A percentile compares a stretch with the other conserved stretches of the same genome.
These are phyloP conservation scores for Coccyzus lansbergi DNA, from an alignment of 2,797 vertebrate genomes.

Conservation along the genomic window DNA sequence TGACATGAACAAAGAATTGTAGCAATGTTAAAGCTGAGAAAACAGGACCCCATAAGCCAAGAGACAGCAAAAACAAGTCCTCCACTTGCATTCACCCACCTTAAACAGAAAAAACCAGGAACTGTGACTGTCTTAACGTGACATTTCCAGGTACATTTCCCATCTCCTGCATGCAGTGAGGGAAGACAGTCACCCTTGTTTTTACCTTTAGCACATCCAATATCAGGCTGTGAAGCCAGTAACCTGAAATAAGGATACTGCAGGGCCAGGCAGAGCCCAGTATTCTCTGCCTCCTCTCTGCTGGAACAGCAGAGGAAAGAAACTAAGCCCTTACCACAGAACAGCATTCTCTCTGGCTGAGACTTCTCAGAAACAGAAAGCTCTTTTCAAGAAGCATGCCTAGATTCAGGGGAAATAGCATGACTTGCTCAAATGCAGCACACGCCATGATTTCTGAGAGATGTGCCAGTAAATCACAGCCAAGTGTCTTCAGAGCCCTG, in stretches of 20 bases:
- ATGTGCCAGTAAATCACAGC: neutral
- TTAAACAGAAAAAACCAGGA: neutral
- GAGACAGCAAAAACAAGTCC: neutral
- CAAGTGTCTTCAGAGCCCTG: neutral
- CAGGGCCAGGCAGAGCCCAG: neutral
- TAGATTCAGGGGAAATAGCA: neutral
- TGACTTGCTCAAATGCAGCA: conserved; percentile 8
- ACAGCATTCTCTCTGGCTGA: neutral
- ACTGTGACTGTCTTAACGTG: neutral
- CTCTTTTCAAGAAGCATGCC: neutral
- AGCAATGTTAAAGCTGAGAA: neutral
- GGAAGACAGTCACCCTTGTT: neutral
- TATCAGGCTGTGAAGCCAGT: neutral
- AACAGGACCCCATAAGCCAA: neutral
- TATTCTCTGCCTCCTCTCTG: neutral
- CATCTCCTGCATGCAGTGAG: neutral
- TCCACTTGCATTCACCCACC: neutral
- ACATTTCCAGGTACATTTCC: neutral
- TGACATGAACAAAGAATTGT: neutral
- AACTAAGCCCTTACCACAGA: neutral
- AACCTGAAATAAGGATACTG: neutral
- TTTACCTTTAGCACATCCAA: neutral
- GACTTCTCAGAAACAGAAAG: neutral
- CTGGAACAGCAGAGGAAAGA: neutral
- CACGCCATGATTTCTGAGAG: neutral